Evolutionary conservation across 2,888 invertebrate species (phyloP), one percentile per base, ranked within the genome.

Genomic region (Sipunculus nudus): DNA sequence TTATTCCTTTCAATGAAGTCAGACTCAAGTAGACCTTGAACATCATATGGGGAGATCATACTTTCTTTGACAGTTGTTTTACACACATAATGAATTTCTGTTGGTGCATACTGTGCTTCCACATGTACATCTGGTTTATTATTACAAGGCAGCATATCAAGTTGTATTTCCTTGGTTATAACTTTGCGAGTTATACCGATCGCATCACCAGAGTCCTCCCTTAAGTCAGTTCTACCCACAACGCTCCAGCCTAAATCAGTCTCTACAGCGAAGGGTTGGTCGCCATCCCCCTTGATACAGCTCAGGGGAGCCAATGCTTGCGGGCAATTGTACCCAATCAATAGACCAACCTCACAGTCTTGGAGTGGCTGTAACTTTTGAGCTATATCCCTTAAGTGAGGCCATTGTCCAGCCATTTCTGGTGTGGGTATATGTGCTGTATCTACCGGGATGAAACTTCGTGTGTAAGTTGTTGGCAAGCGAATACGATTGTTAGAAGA

Each of bases 271-370:
- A 53, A 68, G 1, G 63, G 70, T n/a, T 59, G 61, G 40, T 68
- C 46, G 10, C 50, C 59, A 41, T 13, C 25, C 2, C 59, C 35
- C 2, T 58, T 35, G 31, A 70, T 53, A 2, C 65, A 49, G 23
- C 65, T 62, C 16, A 55, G 43, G 21, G 72, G 73, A 5, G 53
- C 32, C 10, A 71, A 41, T 13, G 71, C 72, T 16, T 43, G 31
- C 23, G 68, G 43, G 47, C 70, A 73, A 49, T 68, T 67, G 35
- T 68, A 68, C 0, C 70, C 71, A 8, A 72, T 65, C 23, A 70
- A 31, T 1, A 70, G 46, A 10, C 60, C 68, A 31, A 69, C 55
- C 16, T 67, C 66, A 40, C 60, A 66, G 6, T 66, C 45, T 23
- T 46, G 23, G 25, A 57, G n/a, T 25, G 57, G 53, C 35, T 43